Evolutionary conservation across 2,888 invertebrate species (phyloP).

Genomic region (Suillia variegata): DNA sequence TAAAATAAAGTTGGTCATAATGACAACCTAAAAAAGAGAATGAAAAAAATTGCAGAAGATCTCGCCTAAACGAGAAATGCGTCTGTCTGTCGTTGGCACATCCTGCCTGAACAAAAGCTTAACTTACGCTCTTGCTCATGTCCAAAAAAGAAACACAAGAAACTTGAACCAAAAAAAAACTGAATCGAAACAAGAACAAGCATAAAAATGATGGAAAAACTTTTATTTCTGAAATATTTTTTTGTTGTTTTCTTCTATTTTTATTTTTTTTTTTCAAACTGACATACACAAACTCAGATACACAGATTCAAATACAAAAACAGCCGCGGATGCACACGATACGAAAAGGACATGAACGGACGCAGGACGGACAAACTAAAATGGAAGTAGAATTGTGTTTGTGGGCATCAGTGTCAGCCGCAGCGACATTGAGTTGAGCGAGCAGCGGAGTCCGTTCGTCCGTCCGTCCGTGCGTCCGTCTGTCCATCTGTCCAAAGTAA

Average conservation of each 20-base stretch:
- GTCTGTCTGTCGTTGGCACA: slow-evolving; percentile 5
- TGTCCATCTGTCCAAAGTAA: slow-evolving; percentile 22
- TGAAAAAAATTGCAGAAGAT: too few species aligned
- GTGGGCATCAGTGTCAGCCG: slow-evolving; percentile 18
- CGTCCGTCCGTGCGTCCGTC: too few species aligned
- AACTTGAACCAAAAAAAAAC: slow-evolving; percentile 5
- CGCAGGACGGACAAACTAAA: background rate
- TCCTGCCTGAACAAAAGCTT: slow-evolving; percentile 2
- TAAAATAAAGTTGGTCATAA: slow-evolving; percentile 20
- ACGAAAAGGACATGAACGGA: background rate
- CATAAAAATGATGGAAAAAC: slow-evolving; percentile 22
- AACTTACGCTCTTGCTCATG: background rate
- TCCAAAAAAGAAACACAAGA: background rate
- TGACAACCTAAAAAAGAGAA: slow-evolving; percentile 16
- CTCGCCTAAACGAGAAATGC: slow-evolving; percentile 14
- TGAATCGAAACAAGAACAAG: slow-evolving; percentile 1
- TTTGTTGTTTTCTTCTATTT: too few species aligned
- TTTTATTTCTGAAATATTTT: slow-evolving; percentile 15
- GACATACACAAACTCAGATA: slow-evolving; percentile 31
- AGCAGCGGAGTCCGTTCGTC: too few species aligned
- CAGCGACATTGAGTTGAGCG: slow-evolving; percentile 17
- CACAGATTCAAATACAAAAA: slow-evolving; percentile 31
- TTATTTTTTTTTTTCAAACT: slow-evolving; percentile 4
- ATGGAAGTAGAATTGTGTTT: slow-evolving; percentile 8
- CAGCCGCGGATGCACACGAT: background rate